These are phyloP conservation scores for Grammomys dolichurus DNA, from an alignment of 2,113 vertebrate species.

Conservation along the genomic window DNA sequence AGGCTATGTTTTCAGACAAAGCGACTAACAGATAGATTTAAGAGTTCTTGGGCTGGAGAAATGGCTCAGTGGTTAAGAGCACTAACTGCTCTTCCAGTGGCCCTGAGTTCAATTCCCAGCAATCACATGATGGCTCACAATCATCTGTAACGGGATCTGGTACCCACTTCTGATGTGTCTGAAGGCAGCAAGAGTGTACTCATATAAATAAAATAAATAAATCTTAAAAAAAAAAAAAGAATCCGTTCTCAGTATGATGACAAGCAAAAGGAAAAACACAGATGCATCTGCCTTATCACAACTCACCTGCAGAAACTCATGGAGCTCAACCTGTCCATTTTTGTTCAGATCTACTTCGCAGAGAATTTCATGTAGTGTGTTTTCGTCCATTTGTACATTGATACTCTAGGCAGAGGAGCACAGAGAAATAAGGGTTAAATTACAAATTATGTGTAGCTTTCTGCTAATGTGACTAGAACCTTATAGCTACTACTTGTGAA, in stretches of 20 bases:
- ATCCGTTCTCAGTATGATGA: neutral
- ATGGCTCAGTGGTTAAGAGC: no score
- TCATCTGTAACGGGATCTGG: no score
- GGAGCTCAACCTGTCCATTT: constrained; percentile 97
- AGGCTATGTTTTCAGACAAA: constrained; percentile 31
- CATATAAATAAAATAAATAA: no score
- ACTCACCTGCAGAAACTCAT: constrained; percentile 96
- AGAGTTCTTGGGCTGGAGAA: neutral
- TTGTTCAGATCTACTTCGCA: constrained; percentile 98
- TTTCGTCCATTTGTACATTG: constrained; percentile 94
- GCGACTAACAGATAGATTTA: neutral
- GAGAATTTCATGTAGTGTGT: constrained; percentile 96
- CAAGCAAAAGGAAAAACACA: constrained; percentile 24
- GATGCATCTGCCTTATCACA: neutral
- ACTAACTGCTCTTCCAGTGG: no score
- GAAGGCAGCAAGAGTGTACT: no score
- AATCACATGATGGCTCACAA: no score
- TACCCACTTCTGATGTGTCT: no score
- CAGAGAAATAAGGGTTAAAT: neutral
- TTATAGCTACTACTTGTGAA: constrained; percentile 1
- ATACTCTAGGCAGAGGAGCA: constrained; percentile 89
- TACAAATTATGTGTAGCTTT: neutral
- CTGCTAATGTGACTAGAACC: neutral
- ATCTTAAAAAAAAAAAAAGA: no score
- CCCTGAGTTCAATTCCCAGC: no score